Evolutionary conservation across 2,113 vertebrate genomes (phyloP).

Genomic region (Melanostigma gelatinosum): DNA sequence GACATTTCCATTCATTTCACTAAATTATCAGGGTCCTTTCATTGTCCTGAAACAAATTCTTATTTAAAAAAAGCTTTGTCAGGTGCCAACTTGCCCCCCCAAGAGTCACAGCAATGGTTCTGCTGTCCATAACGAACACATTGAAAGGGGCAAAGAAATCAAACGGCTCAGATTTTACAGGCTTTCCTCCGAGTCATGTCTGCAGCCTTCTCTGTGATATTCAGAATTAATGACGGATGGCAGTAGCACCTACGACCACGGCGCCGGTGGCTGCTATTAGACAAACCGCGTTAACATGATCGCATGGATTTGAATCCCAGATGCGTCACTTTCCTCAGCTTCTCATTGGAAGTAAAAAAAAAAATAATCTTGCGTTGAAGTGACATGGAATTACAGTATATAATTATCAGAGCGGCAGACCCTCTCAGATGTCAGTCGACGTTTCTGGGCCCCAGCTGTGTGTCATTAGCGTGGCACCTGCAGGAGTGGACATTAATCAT

Average conservation of each 20-base stretch:
- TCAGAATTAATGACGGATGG: constrained; percentile 44
- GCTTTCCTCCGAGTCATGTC: constrained; percentile 41
- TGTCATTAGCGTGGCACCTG: constrained; percentile 69
- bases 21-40: constrained; percentile 80
- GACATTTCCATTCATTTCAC: constrained; percentile 86
- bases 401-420: constrained; percentile 65
- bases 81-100: constrained; percentile 63
- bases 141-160: constrained; percentile 25
- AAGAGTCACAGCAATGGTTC: constrained; percentile 57
- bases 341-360: constrained; percentile 47
- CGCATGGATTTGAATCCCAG: constrained; percentile 36
- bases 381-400: constrained; percentile 61
- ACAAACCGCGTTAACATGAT: constrained; percentile 30
- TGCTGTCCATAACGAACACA: constrained; percentile 57
- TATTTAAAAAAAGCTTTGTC: constrained; percentile 84
- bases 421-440: constrained; percentile 54
- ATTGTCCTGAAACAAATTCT: constrained; percentile 85
- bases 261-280: constrained; percentile 24
- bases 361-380: constrained; percentile 38
- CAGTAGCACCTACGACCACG: constrained; percentile 32
- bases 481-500: constrained; percentile 66
- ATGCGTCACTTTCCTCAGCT: constrained; percentile 38
- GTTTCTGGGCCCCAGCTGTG: constrained; percentile 57
- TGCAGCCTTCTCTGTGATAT: constrained; percentile 35
- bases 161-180: constrained; percentile 43